Conservation (phyloP, 2,888 invertebrate species). For the Napeogenes sylphis region DNA sequence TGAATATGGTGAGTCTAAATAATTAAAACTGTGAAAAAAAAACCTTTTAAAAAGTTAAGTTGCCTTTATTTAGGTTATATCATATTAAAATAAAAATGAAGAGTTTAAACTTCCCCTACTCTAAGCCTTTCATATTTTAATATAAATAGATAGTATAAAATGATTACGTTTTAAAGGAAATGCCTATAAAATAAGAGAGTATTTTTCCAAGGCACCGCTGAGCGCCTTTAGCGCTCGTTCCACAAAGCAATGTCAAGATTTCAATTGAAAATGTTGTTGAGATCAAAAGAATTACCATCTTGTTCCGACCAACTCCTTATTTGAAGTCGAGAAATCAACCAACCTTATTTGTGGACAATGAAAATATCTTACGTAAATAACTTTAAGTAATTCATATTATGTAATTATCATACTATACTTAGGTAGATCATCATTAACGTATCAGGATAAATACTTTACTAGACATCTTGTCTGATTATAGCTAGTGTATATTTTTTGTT, state of each 20-base stretch:
- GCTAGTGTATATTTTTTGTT: no score
- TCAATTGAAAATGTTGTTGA: slow-evolving; percentile 30
- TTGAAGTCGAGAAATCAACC: slow-evolving; percentile 24
- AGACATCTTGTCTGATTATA: no score
- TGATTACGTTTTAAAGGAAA: slow-evolving; percentile 10
- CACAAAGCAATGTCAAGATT: slow-evolving; percentile 31
- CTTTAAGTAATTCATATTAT: no score
- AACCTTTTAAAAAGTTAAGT: background rate
- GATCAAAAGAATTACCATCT: slow-evolving; percentile 33
- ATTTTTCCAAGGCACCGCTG: slow-evolving; percentile 14
- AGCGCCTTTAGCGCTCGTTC: slow-evolving; percentile 19
- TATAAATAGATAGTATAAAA: slow-evolving; percentile 2
- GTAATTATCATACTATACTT: no score
- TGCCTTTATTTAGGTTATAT: no score
- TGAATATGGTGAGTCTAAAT: slow-evolving; percentile 62
- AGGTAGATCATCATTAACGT: no score
- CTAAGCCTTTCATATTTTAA: background rate
- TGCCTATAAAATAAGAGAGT: slow-evolving; percentile 10
- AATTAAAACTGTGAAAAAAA: background rate
- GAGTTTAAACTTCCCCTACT: background rate
- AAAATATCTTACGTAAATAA: slow-evolving; percentile 16
- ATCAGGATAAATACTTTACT: no score
- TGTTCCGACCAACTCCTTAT: slow-evolving; percentile 30
- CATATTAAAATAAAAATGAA: no score
- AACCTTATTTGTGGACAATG: slow-evolving; percentile 27